Evolutionary conservation across 2,888 invertebrate species (phyloP).

Genomic region (Hirtodrosophila cameraria): DNA sequence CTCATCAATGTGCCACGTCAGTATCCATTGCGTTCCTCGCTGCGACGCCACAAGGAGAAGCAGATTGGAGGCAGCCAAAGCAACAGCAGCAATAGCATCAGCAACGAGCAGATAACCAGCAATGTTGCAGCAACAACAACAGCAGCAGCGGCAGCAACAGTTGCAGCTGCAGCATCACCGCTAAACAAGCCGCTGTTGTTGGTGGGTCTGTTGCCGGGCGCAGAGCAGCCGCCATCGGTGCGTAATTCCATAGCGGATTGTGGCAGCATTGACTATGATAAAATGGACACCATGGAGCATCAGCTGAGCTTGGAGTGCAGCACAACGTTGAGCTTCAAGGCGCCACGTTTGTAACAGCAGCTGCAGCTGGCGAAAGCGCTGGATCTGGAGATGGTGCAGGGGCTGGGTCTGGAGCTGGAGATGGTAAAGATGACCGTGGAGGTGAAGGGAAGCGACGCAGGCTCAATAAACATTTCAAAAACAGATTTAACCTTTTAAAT

Average conservation of each 20-base stretch:
- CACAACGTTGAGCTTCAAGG: constrained; percentile 68
- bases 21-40: constrained; percentile 85
- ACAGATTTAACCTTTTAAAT: constrained; percentile 29
- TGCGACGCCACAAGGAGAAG: constrained; percentile 86
- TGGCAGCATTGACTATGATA: constrained; percentile 52
- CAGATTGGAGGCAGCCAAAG: constrained; percentile 81
- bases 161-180: constrained; percentile 24
- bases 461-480: constrained; percentile 50
- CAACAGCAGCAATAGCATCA: constrained; percentile 65
- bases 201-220: constrained; percentile 68
- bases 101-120: constrained; percentile 59
- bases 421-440: no score
- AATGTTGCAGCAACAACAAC: constrained; percentile 28
- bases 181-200: constrained; percentile 66
- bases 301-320: constrained; percentile 64
- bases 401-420: constrained; percentile 13
- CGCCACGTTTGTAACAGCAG: constrained; percentile 73
- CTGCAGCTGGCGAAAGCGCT: no score
- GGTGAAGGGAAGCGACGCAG: constrained; percentile 32
- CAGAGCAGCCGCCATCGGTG: constrained; percentile 73
- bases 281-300: constrained; percentile 67
- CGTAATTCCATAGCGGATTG: constrained; percentile 81
- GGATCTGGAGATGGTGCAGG: no score
- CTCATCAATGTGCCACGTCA: constrained; percentile 84
- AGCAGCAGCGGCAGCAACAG: constrained; percentile 27